Evolutionary conservation across 2,888 invertebrate genomes (phyloP), one percentile per base, ranked within the genome.

Genomic region (Aspidiotus destructor): DNA sequence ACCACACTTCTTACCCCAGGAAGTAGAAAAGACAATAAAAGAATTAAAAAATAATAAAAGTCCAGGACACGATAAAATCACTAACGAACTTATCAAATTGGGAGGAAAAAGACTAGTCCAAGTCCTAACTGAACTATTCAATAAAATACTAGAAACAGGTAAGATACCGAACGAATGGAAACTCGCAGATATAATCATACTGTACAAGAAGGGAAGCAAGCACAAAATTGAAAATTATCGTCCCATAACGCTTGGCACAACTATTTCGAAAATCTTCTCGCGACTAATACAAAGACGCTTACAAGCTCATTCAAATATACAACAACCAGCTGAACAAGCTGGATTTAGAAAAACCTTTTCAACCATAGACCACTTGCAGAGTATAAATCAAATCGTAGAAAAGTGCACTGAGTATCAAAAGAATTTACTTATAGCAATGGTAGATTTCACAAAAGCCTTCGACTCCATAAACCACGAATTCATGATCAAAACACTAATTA

Each of bases 191-290:
- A 44, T 63, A 40, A 54, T 54, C 16, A 57, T 48, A n/a, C 42
- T 69, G n/a, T 69, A 62, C 58, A 69, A 69, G 57, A 69, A 69
- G 57, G 63, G 58, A 16, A 60, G 63, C 58, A 63, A 41, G 44
- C 40, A 54, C 40, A 63, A 57, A 55, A 55, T 55, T n/a, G 13
- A 61, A 17, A 68, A 68, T 40, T 62, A 69, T 54, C 54, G 57
- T 41, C 54, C 60, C 42, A 69, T 69, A 63, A 63, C 57, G 52
- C 57, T 69, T 16, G 13, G 62, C 41, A 55, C 17, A 57, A 63
- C 62, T 57, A 48, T 52, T 41, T 60, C 44, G 9, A 52, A 68
- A 41, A 57, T 68, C 60, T 52, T 68, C 68, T 41, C 17, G 17
- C 52, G 48, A 60, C 40, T 52, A 52, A 58, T 68, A 60, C 41